Conservation (phyloP, 2,113 vertebrate species). For the Sus scrofa region T2T-Sscrofa CM000814.6:87533501-87534000, state of each 20-base stretch:
- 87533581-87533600: background rate
- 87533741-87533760: conserved; percentile 17
- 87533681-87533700: conserved; percentile 18
- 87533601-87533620: background rate
- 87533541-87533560: background rate
- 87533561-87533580: conserved; percentile 30
- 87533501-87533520: background rate
- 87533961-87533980: background rate
- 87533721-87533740: conserved; percentile 58
- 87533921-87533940: background rate
- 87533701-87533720: conserved; percentile 56
- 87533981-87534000: background rate
- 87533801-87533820: conserved; percentile 56
- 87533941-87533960: conserved; percentile 53
- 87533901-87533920: conserved; percentile 36
- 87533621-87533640: conserved; percentile 38
- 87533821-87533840: conserved; percentile 49
- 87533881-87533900: conserved; percentile 28
- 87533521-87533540: conserved; percentile 33
- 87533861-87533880: conserved; percentile 62
- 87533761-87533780: conserved; percentile 56
- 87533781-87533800: conserved; percentile 31
- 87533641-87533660: background rate
- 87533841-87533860: conserved; percentile 64
- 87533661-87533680: conserved; percentile 27